Base-by-base conservation (phyloP, 2,888 invertebrate species). In the Drosophila differens region DNA sequence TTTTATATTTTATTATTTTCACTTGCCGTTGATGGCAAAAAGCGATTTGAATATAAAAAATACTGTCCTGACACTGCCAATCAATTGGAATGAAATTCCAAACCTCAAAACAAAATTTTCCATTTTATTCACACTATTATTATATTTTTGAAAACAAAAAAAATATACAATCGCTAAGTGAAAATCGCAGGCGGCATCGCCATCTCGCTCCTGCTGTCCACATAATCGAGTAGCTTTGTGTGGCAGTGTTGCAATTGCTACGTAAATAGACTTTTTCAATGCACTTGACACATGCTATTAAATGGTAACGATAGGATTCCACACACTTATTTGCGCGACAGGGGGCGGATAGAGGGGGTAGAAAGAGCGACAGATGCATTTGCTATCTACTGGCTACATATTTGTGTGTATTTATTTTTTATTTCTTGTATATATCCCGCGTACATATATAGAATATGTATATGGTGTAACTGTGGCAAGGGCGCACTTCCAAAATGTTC, bases 251-350 rank as follows among this genome's bases (percentile, higher is more conserved):
- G 89, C 89, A 86, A 89, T 89, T 89, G 82, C 89, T 63, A 77
- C 89, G 89, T 84, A 86, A 86, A 86, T 90, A 86, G 91, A 86
- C 91, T 89, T 90, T 85, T 90, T 85, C 86, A 89, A 90, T 90
- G 86, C 89, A 86, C 91, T 86, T 90, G 86, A 86, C 86, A 90
- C 91, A 90, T 87, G 87, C 86, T 84, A 89, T 86, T 86, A 86
- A 89, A 90, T 90, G 87, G 77, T 89, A 74, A 69, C 86, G 84
- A 60, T 52, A 58, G 70, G 61, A 41, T 44, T 60, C 28, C 47
- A 30, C 58, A 64, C 39, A 61, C 58, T 44, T 44, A 44, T 44
- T 3, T 5, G 41, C n/a, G 1, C 2, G 5, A 2, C 41, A 44
- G 28, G 12, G 39, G 5, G 3, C 28, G 33, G 10, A 1, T 10